Percentiles rank a stretch among this genome's conserved stretches.
These are phyloP conservation scores for Vannuccia rotundouncinata DNA, from an alignment of 2,888 invertebrate genomes.

Conservation along the genomic window DNA sequence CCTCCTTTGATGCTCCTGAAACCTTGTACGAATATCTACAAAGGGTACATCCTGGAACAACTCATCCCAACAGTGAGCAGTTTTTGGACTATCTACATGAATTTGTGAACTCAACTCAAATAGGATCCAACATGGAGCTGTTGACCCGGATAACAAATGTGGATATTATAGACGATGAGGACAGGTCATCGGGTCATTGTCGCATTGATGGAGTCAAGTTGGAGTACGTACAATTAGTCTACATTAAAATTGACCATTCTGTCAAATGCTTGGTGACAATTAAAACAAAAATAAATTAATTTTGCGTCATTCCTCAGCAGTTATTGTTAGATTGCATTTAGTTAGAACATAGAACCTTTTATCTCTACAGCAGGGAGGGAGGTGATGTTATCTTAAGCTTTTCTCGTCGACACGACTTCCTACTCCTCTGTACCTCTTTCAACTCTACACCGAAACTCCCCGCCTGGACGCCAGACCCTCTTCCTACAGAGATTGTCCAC, in stretches of 20 bases:
- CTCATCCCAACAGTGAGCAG: not conserved
- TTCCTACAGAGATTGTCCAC: not conserved
- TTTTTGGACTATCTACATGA: slow-evolving; percentile 25
- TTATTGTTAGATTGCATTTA: no score
- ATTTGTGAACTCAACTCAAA: not conserved
- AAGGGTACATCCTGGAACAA: not conserved
- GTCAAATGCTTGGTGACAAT: no score
- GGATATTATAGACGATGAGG: not conserved
- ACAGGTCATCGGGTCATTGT: not conserved
- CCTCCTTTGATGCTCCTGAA: not conserved
- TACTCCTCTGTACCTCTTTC: not conserved
- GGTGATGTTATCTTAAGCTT: no score
- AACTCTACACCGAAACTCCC: not conserved
- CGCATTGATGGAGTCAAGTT: not conserved
- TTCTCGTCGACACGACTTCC: not conserved
- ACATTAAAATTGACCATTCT: no score
- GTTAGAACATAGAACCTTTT: no score
- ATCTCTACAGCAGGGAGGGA: no score
- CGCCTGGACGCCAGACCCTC: not conserved
- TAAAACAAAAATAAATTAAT: no score
- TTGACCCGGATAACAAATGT: not conserved
- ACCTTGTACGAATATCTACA: not conserved
- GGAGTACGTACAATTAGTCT: no score
- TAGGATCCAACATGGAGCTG: not conserved
- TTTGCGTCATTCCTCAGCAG: no score